These are phyloP conservation scores for Drosophila vallismaia DNA, from an alignment of 2,888 invertebrate species.

Conservation along the genomic window DNA sequence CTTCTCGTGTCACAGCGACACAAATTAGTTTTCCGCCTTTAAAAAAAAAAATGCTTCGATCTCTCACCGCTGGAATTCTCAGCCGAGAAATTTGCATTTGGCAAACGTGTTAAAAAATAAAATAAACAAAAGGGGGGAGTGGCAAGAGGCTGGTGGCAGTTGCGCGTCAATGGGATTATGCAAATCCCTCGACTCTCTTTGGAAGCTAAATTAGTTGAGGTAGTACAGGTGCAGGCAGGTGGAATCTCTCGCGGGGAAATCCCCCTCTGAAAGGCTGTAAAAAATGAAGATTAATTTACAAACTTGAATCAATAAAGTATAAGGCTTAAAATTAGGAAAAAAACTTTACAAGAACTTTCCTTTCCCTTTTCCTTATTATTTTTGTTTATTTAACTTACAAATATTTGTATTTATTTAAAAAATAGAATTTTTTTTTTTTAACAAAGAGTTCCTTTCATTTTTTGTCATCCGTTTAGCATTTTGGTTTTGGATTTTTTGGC, in stretches of 20 bases:
- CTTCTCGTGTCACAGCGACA: slow-evolving; percentile 6
- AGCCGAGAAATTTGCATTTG: slow-evolving; percentile 37
- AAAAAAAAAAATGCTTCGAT: slow-evolving; percentile 7
- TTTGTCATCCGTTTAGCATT: not conserved
- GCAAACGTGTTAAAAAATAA: slow-evolving; percentile 51
- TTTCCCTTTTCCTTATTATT: not conserved
- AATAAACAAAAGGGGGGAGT: slow-evolving; percentile 16
- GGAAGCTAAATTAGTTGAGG: slow-evolving; percentile 22
- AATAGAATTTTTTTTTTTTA: not conserved
- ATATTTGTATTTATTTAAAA: not conserved
- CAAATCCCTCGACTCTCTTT: slow-evolving; percentile 38
- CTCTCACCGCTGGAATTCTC: slow-evolving; percentile 32
- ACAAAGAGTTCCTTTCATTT: not conserved
- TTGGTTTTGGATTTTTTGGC: not conserved
- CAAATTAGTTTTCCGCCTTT: slow-evolving; percentile 24
- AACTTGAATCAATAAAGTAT: too few species aligned
- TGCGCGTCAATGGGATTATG: slow-evolving; percentile 56
- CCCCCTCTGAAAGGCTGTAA: not conserved
- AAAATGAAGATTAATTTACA: too few species aligned
- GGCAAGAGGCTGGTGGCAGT: not conserved
- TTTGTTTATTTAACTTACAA: not conserved
- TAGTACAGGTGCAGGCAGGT: slow-evolving; percentile 22
- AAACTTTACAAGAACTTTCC: too few species aligned
- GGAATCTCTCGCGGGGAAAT: not conserved
- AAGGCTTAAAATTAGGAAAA: too few species aligned